phyloP scores from a whole-genome alignment of 2,113 vertebrate genomes.

The Sakesphorus luctuosus region DNA sequence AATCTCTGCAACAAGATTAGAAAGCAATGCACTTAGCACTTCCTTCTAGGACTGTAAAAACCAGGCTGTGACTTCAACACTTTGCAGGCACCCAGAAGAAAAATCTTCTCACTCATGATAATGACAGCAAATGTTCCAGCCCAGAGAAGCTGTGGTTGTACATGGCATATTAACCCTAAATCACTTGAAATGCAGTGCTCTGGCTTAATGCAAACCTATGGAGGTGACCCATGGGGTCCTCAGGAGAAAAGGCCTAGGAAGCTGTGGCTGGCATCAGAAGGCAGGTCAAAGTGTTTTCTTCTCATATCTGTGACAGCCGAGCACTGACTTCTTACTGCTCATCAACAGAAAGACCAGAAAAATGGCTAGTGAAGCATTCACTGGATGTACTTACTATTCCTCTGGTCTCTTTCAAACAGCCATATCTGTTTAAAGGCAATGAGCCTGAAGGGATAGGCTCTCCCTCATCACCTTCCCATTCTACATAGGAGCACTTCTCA shows the following conservation, averaged over 20 bases:
- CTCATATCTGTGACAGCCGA: background rate
- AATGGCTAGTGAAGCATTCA: background rate
- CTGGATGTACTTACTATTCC: background rate
- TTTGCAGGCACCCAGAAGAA: background rate
- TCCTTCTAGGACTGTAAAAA: slow-evolving; percentile 25
- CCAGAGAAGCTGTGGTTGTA: background rate
- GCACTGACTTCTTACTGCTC: background rate
- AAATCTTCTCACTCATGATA: background rate
- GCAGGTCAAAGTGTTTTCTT: background rate
- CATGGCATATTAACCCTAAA: background rate
- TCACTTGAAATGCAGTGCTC: background rate
- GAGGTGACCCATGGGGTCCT: background rate
- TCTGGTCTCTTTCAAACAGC: background rate
- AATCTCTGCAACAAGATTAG: background rate
- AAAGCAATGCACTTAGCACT: background rate
- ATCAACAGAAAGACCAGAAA: background rate
- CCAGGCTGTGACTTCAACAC: background rate
- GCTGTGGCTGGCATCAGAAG: background rate
- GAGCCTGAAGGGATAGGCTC: background rate
- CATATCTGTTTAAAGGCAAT: background rate
- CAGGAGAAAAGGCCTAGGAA: background rate
- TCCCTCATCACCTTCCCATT: background rate
- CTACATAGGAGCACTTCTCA: background rate
- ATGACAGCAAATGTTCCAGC: background rate
- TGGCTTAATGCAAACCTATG: background rate